phyloP scores from a whole-genome alignment of 53 echinoderm and acorn worm genomes.

The Holothuria scabra region DNA sequence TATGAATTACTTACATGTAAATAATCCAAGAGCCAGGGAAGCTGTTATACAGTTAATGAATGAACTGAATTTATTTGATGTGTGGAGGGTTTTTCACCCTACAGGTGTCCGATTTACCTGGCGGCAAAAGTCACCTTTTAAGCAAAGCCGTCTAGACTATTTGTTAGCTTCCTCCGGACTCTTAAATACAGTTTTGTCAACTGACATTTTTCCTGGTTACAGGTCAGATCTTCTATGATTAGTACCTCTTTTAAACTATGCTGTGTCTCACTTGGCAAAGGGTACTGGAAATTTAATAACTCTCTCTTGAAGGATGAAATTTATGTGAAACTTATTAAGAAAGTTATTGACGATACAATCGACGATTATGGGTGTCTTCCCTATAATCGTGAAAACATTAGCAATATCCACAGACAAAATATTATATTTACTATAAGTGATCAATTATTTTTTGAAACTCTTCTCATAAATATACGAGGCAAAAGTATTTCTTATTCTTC shows the following conservation, averaged over 20 bases:
- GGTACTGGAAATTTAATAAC: constrained; percentile 19
- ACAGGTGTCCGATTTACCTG: no score
- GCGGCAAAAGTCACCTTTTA: constrained; percentile 15
- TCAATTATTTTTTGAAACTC: no score
- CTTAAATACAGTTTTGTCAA: background rate
- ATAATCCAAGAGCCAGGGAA: constrained; percentile 25
- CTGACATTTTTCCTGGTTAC: constrained; percentile 8
- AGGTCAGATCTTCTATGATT: constrained; percentile 14
- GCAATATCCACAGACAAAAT: no score
- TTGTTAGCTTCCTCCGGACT: constrained; percentile 22
- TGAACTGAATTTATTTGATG: constrained; percentile 36
- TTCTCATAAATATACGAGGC: no score
- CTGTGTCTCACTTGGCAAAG: background rate
- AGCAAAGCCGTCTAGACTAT: constrained; percentile 20
- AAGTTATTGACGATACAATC: background rate
- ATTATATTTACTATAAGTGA: no score
- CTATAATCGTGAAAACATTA: background rate
- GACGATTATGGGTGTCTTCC: background rate
- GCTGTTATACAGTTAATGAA: background rate
- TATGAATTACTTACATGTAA: constrained; percentile 14
- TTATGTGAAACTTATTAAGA: background rate
- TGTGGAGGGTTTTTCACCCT: no score
- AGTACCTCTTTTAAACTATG: constrained; percentile 12
- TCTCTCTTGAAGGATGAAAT: constrained; percentile 6
- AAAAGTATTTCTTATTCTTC: no score